These are phyloP conservation scores for Ochropleura leucogaster DNA, from an alignment of 2,888 invertebrate species.

Conservation along the genomic window DNA sequence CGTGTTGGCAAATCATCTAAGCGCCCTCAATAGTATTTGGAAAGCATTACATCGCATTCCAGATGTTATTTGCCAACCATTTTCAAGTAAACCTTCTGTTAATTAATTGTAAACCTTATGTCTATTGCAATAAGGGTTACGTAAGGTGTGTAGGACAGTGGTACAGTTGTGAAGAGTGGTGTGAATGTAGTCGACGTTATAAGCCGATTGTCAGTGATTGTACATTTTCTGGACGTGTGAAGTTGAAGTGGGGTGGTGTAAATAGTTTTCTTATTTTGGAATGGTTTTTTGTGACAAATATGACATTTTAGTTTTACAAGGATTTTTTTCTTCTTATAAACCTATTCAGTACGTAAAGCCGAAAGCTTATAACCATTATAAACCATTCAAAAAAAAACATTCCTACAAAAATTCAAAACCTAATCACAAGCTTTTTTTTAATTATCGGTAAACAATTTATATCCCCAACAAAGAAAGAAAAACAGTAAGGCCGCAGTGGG, in stretches of 20 bases:
- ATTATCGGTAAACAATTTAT: too few relatives aligned
- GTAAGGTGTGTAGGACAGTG: background rate
- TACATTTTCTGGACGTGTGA: conserved; percentile 63
- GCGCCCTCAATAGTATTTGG: conserved; percentile 73
- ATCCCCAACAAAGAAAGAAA: too few relatives aligned
- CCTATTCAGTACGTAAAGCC: too few relatives aligned
- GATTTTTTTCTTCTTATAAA: background rate
- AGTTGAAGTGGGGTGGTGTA: conserved; percentile 39
- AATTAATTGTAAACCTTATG: conserved; percentile 4
- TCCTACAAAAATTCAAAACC: too few relatives aligned
- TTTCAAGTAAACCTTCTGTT: conserved; percentile 17
- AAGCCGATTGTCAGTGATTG: conserved; percentile 80
- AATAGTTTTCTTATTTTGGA: conserved; percentile 8
- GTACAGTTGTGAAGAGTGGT: conserved; percentile 65
- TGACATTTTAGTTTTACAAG: background rate
- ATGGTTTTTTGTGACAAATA: background rate
- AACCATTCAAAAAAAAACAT: too few relatives aligned
- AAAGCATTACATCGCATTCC: conserved; percentile 82
- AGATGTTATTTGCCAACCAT: conserved; percentile 72
- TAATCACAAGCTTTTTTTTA: too few relatives aligned
- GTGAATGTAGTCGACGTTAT: conserved; percentile 79
- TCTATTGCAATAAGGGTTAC: background rate
- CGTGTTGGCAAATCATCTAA: conserved; percentile 21
- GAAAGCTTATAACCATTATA: too few relatives aligned
- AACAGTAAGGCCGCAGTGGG: too few relatives aligned